These are phyloP conservation scores for Heliconius erato DNA, from an alignment of 2,888 invertebrate species.

Conservation along the genomic window DNA sequence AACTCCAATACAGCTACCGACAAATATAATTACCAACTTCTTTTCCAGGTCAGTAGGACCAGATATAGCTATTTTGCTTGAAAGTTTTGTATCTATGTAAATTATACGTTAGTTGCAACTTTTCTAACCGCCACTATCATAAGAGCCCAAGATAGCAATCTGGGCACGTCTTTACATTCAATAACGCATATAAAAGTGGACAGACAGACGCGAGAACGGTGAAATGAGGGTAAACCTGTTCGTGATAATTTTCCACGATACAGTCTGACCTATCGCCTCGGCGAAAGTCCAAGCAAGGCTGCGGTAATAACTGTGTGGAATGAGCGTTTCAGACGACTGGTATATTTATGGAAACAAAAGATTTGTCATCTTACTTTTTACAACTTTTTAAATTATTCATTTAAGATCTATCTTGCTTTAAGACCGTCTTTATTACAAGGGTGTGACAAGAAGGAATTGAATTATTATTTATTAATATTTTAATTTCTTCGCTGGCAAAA, in stretches of 20 bases:
- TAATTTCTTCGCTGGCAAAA: too few species aligned
- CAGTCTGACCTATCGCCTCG: slow-evolving; percentile 52
- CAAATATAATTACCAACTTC: slow-evolving; percentile 10
- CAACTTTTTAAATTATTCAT: too few species aligned
- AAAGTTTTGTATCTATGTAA: slow-evolving; percentile 14
- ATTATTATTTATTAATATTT: too few species aligned
- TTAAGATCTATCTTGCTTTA: too few species aligned
- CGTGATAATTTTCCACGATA: slow-evolving; percentile 48
- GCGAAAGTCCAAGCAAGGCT: slow-evolving; percentile 51
- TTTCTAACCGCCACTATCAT: slow-evolving; percentile 9
- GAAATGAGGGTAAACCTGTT: slow-evolving; percentile 52
- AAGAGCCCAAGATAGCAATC: slow-evolving; percentile 29
- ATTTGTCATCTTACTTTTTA: background rate
- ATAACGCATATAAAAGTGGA: slow-evolving; percentile 25
- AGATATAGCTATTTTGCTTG: slow-evolving; percentile 4
- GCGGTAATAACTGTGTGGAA: slow-evolving; percentile 46
- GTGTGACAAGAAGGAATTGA: too few species aligned
- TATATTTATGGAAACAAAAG: slow-evolving; percentile 30
- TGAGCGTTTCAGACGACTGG: slow-evolving; percentile 39
- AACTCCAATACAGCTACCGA: background rate
- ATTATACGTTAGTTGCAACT: slow-evolving; percentile 16
- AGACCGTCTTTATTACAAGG: too few species aligned
- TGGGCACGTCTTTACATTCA: slow-evolving; percentile 20
- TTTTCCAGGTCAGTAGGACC: slow-evolving; percentile 1
- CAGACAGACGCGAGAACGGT: slow-evolving; percentile 45